These are phyloP conservation scores for Turnix velox DNA, from an alignment of 2,113 vertebrate species.

Conservation along the genomic window DNA sequence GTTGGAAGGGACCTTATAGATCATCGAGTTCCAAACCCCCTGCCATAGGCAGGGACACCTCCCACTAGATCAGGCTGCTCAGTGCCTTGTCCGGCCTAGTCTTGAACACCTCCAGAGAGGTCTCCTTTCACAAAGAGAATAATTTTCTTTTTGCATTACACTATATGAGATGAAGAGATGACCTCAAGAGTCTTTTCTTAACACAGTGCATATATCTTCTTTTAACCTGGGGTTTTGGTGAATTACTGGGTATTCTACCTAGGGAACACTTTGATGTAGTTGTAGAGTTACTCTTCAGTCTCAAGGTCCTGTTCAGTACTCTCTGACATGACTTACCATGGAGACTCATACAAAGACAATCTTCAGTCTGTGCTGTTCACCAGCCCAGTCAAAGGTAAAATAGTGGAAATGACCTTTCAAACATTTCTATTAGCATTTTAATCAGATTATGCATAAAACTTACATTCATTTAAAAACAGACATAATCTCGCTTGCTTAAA, in stretches of 20 bases:
- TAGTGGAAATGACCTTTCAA: neutral
- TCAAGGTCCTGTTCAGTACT: neutral
- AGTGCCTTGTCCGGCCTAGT: too few relatives aligned
- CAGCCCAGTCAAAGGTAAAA: neutral
- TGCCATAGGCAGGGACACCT: too few relatives aligned
- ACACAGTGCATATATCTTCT: neutral
- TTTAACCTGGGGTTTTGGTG: neutral
- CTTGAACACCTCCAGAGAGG: too few relatives aligned
- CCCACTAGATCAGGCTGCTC: too few relatives aligned
- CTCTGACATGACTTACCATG: neutral
- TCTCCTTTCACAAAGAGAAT: neutral
- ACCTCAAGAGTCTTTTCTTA: neutral
- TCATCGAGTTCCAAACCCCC: too few relatives aligned
- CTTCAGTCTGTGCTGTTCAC: neutral
- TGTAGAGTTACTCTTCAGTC: neutral
- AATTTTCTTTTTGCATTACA: neutral
- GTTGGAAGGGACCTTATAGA: too few relatives aligned
- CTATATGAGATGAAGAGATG: neutral
- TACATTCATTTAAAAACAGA: neutral
- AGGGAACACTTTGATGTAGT: neutral
- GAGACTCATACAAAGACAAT: neutral
- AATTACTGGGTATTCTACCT: neutral
- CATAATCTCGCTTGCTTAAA: neutral
- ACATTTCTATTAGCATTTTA: neutral
- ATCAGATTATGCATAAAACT: neutral